Evolutionary conservation across 1,140 invertebrate genomes (phyloP).

Genomic region (Scylla paramamosain): DNA sequence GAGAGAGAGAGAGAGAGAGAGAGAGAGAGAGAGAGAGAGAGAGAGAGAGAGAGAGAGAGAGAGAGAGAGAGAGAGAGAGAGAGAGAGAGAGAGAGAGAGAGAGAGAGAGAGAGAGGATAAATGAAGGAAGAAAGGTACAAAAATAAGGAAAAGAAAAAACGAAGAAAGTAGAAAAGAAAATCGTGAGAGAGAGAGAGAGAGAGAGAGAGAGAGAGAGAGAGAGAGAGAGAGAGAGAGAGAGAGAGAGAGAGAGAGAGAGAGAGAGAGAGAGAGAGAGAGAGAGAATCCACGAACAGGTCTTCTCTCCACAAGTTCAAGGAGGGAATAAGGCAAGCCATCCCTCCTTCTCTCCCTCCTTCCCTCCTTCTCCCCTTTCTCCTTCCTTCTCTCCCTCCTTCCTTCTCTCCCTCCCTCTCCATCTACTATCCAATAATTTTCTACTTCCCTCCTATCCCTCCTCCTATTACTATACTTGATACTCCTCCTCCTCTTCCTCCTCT

Average conservation of each 20-base stretch:
- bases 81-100: background rate
- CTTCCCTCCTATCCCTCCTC: background rate
- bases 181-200: slow-evolving; percentile 8
- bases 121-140: background rate
- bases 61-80: background rate
- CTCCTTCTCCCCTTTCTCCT: too few relatives aligned
- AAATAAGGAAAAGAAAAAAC: background rate
- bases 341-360: too few relatives aligned
- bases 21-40: too few relatives aligned
- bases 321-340: background rate
- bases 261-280: slow-evolving; percentile 17
- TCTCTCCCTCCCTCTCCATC: too few relatives aligned
- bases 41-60: background rate
- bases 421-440: background rate
- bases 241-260: slow-evolving; percentile 12
- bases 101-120: background rate
- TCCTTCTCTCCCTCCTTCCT: too few relatives aligned
- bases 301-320: too few relatives aligned
- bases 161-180: background rate
- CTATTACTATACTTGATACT: background rate
- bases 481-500: background rate
- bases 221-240: slow-evolving; percentile 15
- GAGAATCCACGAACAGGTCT: background rate
- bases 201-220: slow-evolving; percentile 20
- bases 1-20: too few relatives aligned